These are phyloP conservation scores for Lacerta viridis DNA, from an alignment of 2,797 vertebrate genomes.

Conservation along the genomic window DNA sequence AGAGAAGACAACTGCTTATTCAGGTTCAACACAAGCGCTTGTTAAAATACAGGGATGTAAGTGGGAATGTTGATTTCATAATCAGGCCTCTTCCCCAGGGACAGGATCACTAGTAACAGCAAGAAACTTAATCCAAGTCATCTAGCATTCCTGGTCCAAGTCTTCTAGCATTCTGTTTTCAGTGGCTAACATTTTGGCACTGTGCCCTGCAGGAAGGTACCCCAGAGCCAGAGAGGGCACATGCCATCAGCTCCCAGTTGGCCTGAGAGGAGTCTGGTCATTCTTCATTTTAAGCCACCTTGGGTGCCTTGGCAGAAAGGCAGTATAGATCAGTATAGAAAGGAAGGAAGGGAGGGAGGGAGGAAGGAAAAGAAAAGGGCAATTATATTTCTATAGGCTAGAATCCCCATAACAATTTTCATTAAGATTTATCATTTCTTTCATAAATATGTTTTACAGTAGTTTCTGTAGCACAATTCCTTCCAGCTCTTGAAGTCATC, in stretches of 20 bases:
- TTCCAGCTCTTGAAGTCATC: background rate
- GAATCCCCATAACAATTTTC: background rate
- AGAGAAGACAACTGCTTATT: conserved; percentile 11
- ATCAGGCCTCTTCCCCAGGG: conserved; percentile 14
- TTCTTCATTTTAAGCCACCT: too few relatives aligned
- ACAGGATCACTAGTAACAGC: background rate
- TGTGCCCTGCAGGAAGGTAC: too few relatives aligned
- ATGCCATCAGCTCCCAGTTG: too few relatives aligned
- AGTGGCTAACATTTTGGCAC: background rate
- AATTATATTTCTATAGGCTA: conserved; percentile 6
- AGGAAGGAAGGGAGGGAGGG: too few relatives aligned
- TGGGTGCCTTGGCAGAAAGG: background rate
- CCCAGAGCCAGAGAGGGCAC: too few relatives aligned
- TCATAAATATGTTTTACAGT: background rate
- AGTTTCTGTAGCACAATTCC: background rate
- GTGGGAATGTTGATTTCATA: background rate
- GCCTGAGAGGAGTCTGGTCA: too few relatives aligned
- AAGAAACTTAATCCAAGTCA: background rate
- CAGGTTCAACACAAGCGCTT: background rate
- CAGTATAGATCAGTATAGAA: too few relatives aligned
- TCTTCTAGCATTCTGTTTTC: background rate
- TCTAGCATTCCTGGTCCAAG: background rate
- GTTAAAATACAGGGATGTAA: conserved; percentile 30
- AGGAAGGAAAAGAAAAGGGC: background rate
- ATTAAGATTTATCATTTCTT: background rate